phyloP scores from a whole-genome alignment of 1,140 invertebrate genomes.

The Batillaria attramentaria region DNA sequence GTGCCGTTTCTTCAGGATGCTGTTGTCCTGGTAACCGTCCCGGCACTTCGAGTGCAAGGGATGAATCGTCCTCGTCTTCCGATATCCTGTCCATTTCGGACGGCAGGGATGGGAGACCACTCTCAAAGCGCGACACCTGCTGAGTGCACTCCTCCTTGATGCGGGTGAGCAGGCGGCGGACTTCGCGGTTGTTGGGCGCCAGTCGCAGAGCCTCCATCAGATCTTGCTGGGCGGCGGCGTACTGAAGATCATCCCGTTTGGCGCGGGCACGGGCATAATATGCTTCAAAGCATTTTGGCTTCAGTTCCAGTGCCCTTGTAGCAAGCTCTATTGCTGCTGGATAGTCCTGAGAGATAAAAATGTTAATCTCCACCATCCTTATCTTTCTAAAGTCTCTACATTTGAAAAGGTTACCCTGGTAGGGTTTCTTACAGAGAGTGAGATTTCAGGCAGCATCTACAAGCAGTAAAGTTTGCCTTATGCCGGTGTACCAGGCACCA shows the following conservation, averaged over 20 bases:
- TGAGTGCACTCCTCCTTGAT: constrained; percentile 77
- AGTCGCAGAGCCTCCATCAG: constrained; percentile 80
- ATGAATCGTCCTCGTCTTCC: constrained; percentile 47
- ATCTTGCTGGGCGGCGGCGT: constrained; percentile 78
- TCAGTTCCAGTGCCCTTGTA: constrained; percentile 85
- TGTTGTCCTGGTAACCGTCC: background rate
- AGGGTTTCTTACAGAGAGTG: no score
- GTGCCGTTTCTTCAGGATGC: constrained; percentile 43
- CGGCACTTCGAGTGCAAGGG: constrained; percentile 24
- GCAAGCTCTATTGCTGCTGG: constrained; percentile 85
- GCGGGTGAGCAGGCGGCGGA: constrained; percentile 78
- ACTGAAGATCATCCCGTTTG: constrained; percentile 79
- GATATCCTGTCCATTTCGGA: constrained; percentile 46
- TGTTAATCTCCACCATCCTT: no score
- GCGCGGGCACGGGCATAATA: constrained; percentile 92
- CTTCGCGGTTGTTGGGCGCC: constrained; percentile 79
- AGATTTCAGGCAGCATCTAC: no score
- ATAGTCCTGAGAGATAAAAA: constrained; percentile 71
- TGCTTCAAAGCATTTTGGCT: constrained; percentile 91
- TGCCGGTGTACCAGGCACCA: no score
- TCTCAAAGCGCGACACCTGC: constrained; percentile 60
- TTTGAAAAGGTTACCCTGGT: no score
- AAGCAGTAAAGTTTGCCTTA: no score
- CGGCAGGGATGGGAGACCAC: constrained; percentile 11
- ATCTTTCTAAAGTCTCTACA: no score